Evolutionary conservation across 35 echinoderm and acorn worm genomes (phyloP), one percentile per base, ranked within the genome.

Genomic region (Nesometra sesokonis): DNA sequence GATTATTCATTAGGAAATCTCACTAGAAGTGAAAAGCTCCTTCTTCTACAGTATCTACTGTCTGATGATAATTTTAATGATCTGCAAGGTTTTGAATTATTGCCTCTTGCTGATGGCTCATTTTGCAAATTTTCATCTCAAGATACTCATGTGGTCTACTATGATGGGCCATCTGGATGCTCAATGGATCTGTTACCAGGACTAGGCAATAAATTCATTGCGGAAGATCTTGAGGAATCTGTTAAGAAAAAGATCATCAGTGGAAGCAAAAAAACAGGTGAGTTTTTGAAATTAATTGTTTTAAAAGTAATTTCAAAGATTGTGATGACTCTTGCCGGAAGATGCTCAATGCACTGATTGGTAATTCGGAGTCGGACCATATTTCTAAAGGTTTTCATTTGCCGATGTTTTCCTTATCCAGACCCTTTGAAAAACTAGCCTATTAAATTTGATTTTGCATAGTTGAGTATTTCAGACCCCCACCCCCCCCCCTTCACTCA

Each of bases 41-140:
- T n/a, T 19, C 31, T 93, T 32, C 17, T 93, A 36, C 33, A 83
- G 32, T 93, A 93, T 77, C 43, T 93, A 34, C 34, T 90, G 39
- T 5, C 5, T 35, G 86, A 87, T n/a, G 32, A 36, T 27, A 8
- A 37, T 27, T 83, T 37, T 33, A 17, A 33, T 81, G 85, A 88
- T 47, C 76, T 93, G 23, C 36, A 83, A 0, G 76, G 46, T 27
- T 35, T 93, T 31, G 33, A 52, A 27, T 83, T 93, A 8, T 40
- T 93, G 17, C 92, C 92, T 19, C 34, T 93, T 31, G 84, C 34
- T 11, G 77, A 93, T 85, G 85, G 85, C 0, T 47, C 29, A 5
- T 93, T 93, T 76, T 9, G 52, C 23, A 67, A 27, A 67, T 67
- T 67, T 27, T 5, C 52, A 17, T 67, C 52, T 67, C 0, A 27